Conservation (phyloP, 2,888 invertebrate species). For the Elmis aenea region DNA sequence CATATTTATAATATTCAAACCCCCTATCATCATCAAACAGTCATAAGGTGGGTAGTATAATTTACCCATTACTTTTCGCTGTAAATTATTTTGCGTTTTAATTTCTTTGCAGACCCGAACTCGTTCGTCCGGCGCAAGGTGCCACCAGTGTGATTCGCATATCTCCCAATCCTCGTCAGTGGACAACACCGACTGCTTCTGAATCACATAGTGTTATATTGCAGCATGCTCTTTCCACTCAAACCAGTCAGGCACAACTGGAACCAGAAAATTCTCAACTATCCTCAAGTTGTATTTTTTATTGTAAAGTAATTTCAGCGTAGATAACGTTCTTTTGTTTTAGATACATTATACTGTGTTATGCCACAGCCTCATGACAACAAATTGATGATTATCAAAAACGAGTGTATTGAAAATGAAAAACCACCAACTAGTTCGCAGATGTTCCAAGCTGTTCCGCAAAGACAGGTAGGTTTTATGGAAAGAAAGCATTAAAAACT, state of each 20-base stretch:
- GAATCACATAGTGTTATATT: conserved; percentile 45
- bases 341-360: conserved; percentile 41
- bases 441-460: conserved; percentile 27
- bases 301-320: not conserved
- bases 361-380: conserved; percentile 52
- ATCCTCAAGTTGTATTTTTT: conserved; percentile 18
- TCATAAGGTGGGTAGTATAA: conserved; percentile 40
- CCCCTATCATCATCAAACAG: conserved; percentile 41
- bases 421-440: conserved; percentile 30
- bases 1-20: conserved; percentile 38
- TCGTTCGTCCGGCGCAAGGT: conserved; percentile 60
- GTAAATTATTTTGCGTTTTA: not conserved
- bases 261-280: conserved; percentile 30
- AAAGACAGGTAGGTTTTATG: conserved; percentile 32
- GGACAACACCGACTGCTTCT: conserved; percentile 36
- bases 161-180: conserved; percentile 63
- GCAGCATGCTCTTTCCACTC: conserved; percentile 39
- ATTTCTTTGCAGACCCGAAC: conserved; percentile 57
- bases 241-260: conserved; percentile 26
- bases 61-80: too few relatives aligned
- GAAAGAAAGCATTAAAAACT: not conserved
- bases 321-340: conserved; percentile 16
- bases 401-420: conserved; percentile 49
- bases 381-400: conserved; percentile 62
- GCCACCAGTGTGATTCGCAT: conserved; percentile 80